phyloP scores from a whole-genome alignment of 1,140 invertebrate genomes.

The Papilio machaon region DNA sequence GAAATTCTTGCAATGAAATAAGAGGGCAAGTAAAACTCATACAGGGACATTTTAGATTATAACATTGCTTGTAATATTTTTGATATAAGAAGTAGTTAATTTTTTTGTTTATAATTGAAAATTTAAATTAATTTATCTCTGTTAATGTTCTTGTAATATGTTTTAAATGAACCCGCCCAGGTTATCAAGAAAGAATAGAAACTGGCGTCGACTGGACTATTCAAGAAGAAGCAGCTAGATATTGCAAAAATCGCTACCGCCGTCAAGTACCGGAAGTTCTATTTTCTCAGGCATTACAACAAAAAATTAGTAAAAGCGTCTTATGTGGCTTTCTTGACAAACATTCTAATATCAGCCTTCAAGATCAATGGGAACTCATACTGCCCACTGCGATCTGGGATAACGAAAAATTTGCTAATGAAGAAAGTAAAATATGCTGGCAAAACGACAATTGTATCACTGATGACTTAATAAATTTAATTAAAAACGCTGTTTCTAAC shows the following conservation, averaged over 20 bases:
- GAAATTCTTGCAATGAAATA: background rate
- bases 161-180: slow-evolving; percentile 45
- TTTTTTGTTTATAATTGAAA: background rate
- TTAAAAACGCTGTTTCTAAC: slow-evolving; percentile 61
- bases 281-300: slow-evolving; percentile 63
- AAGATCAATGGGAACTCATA: slow-evolving; percentile 69
- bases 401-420: slow-evolving; percentile 66
- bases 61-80: no score
- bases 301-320: slow-evolving; percentile 68
- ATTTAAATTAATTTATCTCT: slow-evolving; percentile 14
- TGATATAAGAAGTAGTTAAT: no score
- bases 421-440: slow-evolving; percentile 68
- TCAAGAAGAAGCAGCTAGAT: slow-evolving; percentile 52
- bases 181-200: slow-evolving; percentile 69
- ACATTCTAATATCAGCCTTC: slow-evolving; percentile 57
- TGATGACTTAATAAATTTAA: slow-evolving; percentile 61
- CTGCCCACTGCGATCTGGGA: slow-evolving; percentile 72
- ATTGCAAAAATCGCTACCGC: slow-evolving; percentile 53
- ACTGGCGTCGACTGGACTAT: slow-evolving; percentile 69
- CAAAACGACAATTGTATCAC: slow-evolving; percentile 65
- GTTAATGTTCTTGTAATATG: slow-evolving; percentile 25
- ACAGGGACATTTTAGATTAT: no score
- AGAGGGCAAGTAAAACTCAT: background rate
- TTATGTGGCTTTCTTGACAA: slow-evolving; percentile 65
- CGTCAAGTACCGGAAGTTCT: slow-evolving; percentile 48